Evolutionary conservation across 1,140 invertebrate genomes (phyloP).

Genomic region (Drosophila sucinea): DNA sequence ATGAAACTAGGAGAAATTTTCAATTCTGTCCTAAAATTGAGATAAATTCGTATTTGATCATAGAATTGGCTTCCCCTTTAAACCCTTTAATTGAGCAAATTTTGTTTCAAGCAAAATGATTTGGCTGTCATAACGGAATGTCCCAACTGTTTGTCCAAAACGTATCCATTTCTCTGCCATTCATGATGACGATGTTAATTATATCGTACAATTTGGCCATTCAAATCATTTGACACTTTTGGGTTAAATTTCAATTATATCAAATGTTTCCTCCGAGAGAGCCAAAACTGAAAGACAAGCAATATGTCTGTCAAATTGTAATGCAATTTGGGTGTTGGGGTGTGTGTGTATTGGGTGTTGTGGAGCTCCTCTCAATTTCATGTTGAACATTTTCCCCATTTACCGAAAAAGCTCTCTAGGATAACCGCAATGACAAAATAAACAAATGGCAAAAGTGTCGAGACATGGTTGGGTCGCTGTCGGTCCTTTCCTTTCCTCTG

Average conservation of each 20-base stretch:
- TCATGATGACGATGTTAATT: conserved; percentile 20
- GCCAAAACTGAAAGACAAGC: conserved; percentile 11
- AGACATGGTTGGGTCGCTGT: conserved; percentile 20
- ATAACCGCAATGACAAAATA: conserved; percentile 59
- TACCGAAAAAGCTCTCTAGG: not conserved
- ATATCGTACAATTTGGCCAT: conserved; percentile 41
- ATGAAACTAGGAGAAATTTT: not conserved
- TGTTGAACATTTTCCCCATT: not conserved
- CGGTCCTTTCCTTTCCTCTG: conserved; percentile 23
- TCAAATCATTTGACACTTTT: conserved; percentile 43
- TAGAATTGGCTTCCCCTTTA: not conserved
- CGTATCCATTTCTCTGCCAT: conserved; percentile 18
- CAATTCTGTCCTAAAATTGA: too few species aligned
- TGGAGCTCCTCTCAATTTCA: too few species aligned
- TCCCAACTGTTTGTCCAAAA: conserved; percentile 30
- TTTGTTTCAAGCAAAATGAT: conserved; percentile 14
- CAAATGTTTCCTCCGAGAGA: conserved; percentile 2
- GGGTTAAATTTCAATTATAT: conserved; percentile 49
- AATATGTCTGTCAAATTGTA: conserved; percentile 14
- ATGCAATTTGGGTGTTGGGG: conserved; percentile 18
- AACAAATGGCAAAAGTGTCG: conserved; percentile 46
- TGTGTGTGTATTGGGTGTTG: too few species aligned
- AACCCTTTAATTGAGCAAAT: not conserved
- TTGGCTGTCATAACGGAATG: conserved; percentile 30
- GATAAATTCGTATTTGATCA: not conserved